Evolutionary conservation across 1,140 invertebrate species (phyloP).

Genomic region (Acyrthosiphon pisum): DNA sequence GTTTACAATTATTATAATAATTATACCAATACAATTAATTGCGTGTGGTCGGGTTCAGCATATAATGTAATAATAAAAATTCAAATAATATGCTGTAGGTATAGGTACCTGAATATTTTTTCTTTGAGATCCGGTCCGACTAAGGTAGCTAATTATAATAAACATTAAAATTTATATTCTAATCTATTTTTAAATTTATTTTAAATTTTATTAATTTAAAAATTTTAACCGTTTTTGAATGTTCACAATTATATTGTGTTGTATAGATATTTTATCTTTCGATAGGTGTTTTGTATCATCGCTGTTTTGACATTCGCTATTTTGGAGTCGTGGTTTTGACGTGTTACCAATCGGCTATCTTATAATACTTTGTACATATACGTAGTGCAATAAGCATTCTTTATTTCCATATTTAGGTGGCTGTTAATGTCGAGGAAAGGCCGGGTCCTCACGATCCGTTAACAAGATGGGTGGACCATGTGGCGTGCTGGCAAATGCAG

Average conservation of each 20-base stretch:
- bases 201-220: not conserved
- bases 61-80: too few relatives aligned
- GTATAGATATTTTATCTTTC: not conserved
- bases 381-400: not conserved
- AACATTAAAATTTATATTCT: not conserved
- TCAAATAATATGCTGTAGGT: not conserved
- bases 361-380: not conserved
- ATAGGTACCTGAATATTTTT: too few relatives aligned
- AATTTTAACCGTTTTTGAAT: not conserved
- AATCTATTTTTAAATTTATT: not conserved
- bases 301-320: not conserved
- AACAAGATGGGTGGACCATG: conserved; percentile 85
- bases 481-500: conserved; percentile 97
- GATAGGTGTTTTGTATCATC: not conserved
- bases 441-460: conserved; percentile 82
- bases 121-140: not conserved
- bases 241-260: not conserved
- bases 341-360: not conserved
- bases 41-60: not conserved
- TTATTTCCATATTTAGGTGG: conserved; percentile 66
- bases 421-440: conserved; percentile 82
- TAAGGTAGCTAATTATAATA: not conserved
- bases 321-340: not conserved
- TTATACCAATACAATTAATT: not conserved
- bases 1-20: not conserved